A percentile compares a stretch with the other conserved stretches of the same genome.
phyloP scores from a whole-genome alignment of 2,888 invertebrate species.

The Drosophila antonietae region DNA sequence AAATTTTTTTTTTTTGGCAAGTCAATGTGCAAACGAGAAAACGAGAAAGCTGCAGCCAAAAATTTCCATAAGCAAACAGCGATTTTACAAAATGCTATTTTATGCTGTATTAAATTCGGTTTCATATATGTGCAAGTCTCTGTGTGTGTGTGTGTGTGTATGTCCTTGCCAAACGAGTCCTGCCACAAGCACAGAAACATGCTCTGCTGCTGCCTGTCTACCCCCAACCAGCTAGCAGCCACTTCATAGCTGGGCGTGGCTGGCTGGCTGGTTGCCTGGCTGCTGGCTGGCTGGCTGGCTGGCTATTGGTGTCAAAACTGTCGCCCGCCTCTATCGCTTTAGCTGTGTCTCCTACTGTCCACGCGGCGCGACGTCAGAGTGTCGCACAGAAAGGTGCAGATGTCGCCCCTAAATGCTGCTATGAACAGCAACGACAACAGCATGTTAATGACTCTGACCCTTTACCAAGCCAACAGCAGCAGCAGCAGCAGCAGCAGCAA shows the following conservation, averaged over 20 bases:
- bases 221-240: slow-evolving; percentile 3
- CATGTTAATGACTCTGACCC: slow-evolving; percentile 81
- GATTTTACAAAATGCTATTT: slow-evolving; percentile 63
- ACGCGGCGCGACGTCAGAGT: slow-evolving; percentile 22
- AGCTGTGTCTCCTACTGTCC: slow-evolving; percentile 4
- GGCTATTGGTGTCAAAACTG: slow-evolving; percentile 77
- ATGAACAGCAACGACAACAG: slow-evolving; percentile 65
- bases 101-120: slow-evolving; percentile 52
- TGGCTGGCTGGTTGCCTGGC: slow-evolving; percentile 57
- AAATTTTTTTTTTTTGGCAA: slow-evolving; percentile 20
- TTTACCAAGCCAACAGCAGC: slow-evolving; percentile 36
- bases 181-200: slow-evolving; percentile 44
- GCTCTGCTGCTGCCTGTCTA: slow-evolving; percentile 21
- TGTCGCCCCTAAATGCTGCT: slow-evolving; percentile 72
- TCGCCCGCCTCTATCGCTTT: slow-evolving; percentile 31
- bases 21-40: slow-evolving; percentile 10
- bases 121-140: not conserved
- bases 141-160: not conserved
- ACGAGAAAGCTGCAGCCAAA: slow-evolving; percentile 10
- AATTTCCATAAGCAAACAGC: slow-evolving; percentile 69
- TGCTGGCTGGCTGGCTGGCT: slow-evolving; percentile 38
- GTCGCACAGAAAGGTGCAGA: slow-evolving; percentile 71
- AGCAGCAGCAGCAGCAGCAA: not conserved
- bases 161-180: slow-evolving; percentile 36
- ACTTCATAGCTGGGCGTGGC: slow-evolving; percentile 61